Base-by-base conservation (phyloP, 2,113 vertebrate species). In the Gambusia holbrooki region DNA sequence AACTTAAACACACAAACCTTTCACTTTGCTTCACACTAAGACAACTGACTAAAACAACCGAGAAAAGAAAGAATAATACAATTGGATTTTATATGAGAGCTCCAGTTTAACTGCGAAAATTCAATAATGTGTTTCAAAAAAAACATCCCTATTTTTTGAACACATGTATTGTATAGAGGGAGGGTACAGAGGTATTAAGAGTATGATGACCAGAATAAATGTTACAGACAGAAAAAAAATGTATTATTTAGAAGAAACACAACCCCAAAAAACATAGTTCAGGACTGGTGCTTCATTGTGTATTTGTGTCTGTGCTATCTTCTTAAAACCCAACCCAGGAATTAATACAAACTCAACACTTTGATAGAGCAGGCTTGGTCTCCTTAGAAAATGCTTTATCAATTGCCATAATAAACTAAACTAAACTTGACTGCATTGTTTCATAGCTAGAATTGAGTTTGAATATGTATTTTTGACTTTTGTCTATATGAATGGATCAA, bases 1-100 rank as follows among this genome's bases (percentile, higher is more conserved):
- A 82, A 83, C 72, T 70, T 69, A 71, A 61, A 61, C 42, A 73
- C 63, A 81, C 29, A 70, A 79, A 72, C 30, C 54, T 62, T 58
- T 87, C 62, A 80, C 25, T 66, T 67, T 19, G 66, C 72, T 65
- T 5, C 30, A 73, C 62, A 19, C 71, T 61, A 32, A 62, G 62
- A 35, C 71, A 30, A 33, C 27, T 51, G 15, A n/a, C 64, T 15
- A 30, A 45, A 62, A 66, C 10, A 5, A 73, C 51, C 22, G 8
- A 69, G 37, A 40, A 72, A 72, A 69, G n/a, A 48, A 40, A 28
- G 3, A 35, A n/a, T 9, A 29, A 30, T 19, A 30, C 2, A 32
- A 8, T 63, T 32, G 19, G 7, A 58, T 22, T 58, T n/a, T 58
- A 58, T 58, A n/a, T n/a, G 51, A 9, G 51, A n/a, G 51, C 45